Conservation (phyloP, 2,113 vertebrate genomes). For the Clupea harengus region DNA sequence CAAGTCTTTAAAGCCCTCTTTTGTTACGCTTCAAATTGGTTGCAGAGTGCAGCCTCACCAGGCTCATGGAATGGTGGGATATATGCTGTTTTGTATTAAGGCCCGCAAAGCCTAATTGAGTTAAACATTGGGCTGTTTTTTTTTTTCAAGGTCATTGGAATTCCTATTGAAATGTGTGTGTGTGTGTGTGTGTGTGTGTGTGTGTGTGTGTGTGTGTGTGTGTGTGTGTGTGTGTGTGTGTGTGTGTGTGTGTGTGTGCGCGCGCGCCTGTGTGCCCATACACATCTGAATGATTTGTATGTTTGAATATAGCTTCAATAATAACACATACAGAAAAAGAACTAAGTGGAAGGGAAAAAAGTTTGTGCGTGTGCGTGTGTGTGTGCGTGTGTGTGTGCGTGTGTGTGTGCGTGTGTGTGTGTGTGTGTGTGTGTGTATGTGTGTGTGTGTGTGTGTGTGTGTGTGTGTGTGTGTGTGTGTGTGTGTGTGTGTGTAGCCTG, state of each 20-base stretch:
- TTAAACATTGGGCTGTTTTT: constrained; percentile 35
- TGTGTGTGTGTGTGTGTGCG: neutral
- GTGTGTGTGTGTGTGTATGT: neutral
- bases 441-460: neutral
- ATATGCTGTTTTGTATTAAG: constrained; percentile 41
- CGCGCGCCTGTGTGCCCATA: neutral
- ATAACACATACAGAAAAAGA: too few relatives aligned
- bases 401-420: constrained; percentile 1
- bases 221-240: neutral
- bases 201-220: constrained; percentile 1
- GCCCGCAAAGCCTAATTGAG: constrained; percentile 33
- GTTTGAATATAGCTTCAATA: too few relatives aligned
- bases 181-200: neutral
- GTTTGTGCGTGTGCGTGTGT: neutral
- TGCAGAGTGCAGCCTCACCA: constrained; percentile 32
- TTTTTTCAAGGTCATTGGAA: constrained; percentile 31
- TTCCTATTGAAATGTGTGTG: constrained; percentile 24
- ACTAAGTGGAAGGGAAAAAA: too few relatives aligned
- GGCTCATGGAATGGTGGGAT: constrained; percentile 23
- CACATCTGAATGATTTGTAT: neutral
- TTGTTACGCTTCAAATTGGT: constrained; percentile 38
- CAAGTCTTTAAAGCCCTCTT: constrained; percentile 32
- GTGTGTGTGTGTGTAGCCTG: neutral
- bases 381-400: neutral
- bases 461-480: constrained; percentile 5